A percentile compares a stretch with the other conserved stretches of the same genome.
These are phyloP conservation scores for Metallyticus violacea DNA, from an alignment of 2,888 invertebrate genomes.

Conservation along the genomic window DNA sequence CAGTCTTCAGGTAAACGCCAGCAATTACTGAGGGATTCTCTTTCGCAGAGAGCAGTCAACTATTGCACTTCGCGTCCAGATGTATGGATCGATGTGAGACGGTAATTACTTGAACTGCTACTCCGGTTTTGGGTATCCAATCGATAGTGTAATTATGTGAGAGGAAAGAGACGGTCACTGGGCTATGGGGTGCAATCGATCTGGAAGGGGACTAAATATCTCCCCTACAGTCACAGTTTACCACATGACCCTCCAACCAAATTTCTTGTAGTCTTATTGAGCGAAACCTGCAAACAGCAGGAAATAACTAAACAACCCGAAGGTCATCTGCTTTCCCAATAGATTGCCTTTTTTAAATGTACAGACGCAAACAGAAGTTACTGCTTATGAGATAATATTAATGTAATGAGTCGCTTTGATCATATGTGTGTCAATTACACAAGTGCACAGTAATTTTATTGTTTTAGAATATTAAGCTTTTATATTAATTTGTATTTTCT, in stretches of 20 bases:
- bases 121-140: neutral
- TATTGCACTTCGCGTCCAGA: neutral
- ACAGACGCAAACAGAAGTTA: too few species aligned
- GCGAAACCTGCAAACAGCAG: neutral
- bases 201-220: neutral
- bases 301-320: too few species aligned
- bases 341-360: too few species aligned
- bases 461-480: too few species aligned
- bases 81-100: neutral
- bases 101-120: neutral
- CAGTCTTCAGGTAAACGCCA: neutral
- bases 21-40: neutral
- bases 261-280: too few species aligned
- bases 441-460: too few species aligned
- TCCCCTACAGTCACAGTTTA: neutral
- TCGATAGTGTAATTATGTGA: slow-evolving; percentile 18
- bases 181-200: neutral
- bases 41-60: too few species aligned
- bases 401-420: too few species aligned
- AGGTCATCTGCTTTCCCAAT: too few species aligned
- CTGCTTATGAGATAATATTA: too few species aligned
- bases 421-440: too few species aligned
- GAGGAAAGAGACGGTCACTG: neutral
- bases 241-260: neutral
- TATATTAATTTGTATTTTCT: too few species aligned